These are phyloP conservation scores for Butorides virescens DNA, from an alignment of 2,113 vertebrate species.

Conservation along the genomic window DNA sequence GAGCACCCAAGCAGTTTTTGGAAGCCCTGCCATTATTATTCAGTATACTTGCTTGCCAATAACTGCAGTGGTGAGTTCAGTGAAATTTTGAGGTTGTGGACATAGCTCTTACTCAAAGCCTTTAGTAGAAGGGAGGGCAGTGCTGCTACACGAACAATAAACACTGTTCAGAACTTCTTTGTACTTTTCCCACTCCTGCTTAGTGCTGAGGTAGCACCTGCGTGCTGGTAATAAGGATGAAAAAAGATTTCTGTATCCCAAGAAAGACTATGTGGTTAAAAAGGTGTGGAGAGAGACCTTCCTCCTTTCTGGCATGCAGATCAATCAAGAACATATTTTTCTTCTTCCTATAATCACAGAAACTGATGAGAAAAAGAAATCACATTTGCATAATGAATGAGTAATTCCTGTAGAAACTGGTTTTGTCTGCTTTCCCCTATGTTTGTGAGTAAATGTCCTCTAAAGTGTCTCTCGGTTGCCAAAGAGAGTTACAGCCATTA, in stretches of 20 bases:
- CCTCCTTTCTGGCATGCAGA: not conserved
- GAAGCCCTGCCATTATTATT: not conserved
- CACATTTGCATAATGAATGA: not conserved
- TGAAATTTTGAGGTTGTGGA: not conserved
- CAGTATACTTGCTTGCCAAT: not conserved
- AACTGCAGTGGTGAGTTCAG: not conserved
- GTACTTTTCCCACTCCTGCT: not conserved
- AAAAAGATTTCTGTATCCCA: not conserved
- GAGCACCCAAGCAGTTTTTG: not conserved
- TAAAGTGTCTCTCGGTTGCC: not conserved
- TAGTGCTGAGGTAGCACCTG: not conserved
- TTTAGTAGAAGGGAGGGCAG: not conserved
- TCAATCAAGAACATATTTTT: not conserved
- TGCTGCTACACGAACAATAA: not conserved
- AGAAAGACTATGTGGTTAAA: not conserved
- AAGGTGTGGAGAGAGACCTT: not conserved
- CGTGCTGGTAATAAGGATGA: not conserved
- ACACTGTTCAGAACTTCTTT: not conserved
- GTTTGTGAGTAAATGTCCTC: not conserved
- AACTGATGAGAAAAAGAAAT: not conserved
- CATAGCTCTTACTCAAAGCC: not conserved
- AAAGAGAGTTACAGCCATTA: not conserved
- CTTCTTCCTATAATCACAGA: not conserved
- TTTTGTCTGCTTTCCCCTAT: not conserved
- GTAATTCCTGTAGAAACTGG: not conserved